Evolutionary conservation across 2,888 invertebrate genomes (phyloP), one percentile per base, ranked within the genome.

Genomic region (Temnothorax ravouxi): DNA sequence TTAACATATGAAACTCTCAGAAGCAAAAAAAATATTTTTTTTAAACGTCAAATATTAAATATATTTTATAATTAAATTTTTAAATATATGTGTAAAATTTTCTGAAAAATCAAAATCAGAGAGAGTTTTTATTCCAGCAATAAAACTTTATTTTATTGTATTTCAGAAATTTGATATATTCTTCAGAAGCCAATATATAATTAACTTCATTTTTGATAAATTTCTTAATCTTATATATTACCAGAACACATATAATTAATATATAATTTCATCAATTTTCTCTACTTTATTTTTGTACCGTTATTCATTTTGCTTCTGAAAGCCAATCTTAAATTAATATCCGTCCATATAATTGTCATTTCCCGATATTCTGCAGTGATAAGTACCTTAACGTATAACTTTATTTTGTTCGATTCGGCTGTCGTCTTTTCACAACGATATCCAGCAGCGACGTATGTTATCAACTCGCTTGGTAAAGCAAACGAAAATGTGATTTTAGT

Each of bases 401-500:
- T 69, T 41, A 66, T 54, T 41, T 67, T 25, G 54, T 25, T 59
- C 44, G 13, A 64, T 52, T 66, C 34, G 62, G n/a, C 21, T 47
- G 67, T 52, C 34, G 44, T 76, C 50, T 44, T 62, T 52, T 62
- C 15, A 21, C 15, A 8, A 21, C 34, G 59, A 59, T 72, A 72
- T 59, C 56, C 38, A 21, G 3, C 21, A 59, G 34, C 38, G 21
- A n/a, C 18, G 25, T 67, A 25, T n/a, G 56, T 18, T 59, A 47
- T 72, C 59, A 59, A 54, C 38, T 72, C 59, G 47, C 29, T 72
- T 47, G 59, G 41, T 72, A 80, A 79, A 59, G 50, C 83, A 83
- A 83, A 79, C 59, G 61, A 80, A 83, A 83, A 83, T 67, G 67
- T 52, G 79, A 61, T 79, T 83, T 67, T 80, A 50, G 34, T 61